A percentile compares a stretch with the other conserved stretches of the same genome.
Evolutionary conservation across 2,888 invertebrate species (phyloP).

Genomic region (Melanostoma mellinum): DNA sequence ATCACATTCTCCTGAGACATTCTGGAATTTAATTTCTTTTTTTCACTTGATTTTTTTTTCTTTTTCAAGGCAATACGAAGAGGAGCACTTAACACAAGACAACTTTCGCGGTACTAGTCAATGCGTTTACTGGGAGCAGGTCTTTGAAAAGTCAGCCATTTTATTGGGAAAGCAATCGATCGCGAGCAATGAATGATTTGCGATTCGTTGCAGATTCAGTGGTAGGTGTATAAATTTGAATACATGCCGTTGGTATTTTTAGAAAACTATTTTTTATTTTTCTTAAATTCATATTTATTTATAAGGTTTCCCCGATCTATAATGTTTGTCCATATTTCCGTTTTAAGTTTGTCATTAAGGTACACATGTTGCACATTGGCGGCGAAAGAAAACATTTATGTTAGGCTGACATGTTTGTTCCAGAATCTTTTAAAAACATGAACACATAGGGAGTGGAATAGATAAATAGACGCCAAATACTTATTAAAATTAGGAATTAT

Average conservation of each 20-base stretch:
- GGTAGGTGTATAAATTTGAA: constrained; percentile 7
- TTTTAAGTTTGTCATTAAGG: constrained; percentile 1
- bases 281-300: constrained; percentile 8
- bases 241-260: constrained; percentile 50
- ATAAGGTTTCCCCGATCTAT: constrained; percentile 25
- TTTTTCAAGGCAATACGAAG: not conserved
- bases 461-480: too few relatives aligned
- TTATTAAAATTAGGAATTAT: too few relatives aligned
- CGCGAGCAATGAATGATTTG: constrained; percentile 27
- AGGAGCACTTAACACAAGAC: constrained; percentile 39
- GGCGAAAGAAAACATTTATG: not conserved
- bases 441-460: too few relatives aligned
- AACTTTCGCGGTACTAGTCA: constrained; percentile 58
- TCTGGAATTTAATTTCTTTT: constrained; percentile 47
- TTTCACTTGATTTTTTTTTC: not conserved
- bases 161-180: constrained; percentile 68
- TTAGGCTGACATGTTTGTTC: too few relatives aligned
- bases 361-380: not conserved
- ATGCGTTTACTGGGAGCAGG: constrained; percentile 58
- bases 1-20: constrained; percentile 80
- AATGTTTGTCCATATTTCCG: constrained; percentile 64
- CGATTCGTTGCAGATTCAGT: constrained; percentile 16
- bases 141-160: constrained; percentile 41
- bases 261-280: constrained; percentile 44
- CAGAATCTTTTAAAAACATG: too few relatives aligned